These are phyloP conservation scores for Amphilophus citrinellus DNA, from an alignment of 2,113 vertebrate genomes.

Conservation along the genomic window DNA sequence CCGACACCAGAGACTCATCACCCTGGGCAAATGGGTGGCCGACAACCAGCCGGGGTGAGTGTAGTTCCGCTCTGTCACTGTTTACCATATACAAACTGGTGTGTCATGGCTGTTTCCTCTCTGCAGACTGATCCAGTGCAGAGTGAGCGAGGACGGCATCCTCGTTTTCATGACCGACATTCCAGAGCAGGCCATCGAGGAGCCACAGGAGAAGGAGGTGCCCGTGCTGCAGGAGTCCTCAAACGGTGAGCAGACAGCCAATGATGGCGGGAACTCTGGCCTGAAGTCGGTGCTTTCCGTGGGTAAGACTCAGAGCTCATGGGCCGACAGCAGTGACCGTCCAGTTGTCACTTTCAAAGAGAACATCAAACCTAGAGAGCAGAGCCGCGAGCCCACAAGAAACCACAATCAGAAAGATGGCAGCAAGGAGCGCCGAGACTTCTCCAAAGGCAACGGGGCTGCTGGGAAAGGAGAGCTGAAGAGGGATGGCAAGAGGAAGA, in stretches of 20 bases:
- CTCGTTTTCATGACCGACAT: conserved; percentile 94
- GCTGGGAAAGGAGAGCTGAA: conserved; percentile 87
- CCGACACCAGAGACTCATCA: conserved; percentile 90
- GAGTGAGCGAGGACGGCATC: conserved; percentile 89
- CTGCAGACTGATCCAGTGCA: conserved; percentile 92
- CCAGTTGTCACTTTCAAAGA: conserved; percentile 97
- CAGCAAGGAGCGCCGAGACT: conserved; percentile 86
- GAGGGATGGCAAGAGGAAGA: conserved; percentile 93
- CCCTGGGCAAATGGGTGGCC: conserved; percentile 93
- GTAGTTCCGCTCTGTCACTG: background rate
- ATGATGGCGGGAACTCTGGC: conserved; percentile 83
- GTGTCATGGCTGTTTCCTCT: background rate
- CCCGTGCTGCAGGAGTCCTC: conserved; percentile 89
- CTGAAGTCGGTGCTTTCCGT: conserved; percentile 93
- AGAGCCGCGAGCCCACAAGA: conserved; percentile 85
- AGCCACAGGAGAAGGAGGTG: conserved; percentile 90
- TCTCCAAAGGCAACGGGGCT: conserved; percentile 82
- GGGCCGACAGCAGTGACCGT: conserved; percentile 87
- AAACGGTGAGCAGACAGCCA: conserved; percentile 82
- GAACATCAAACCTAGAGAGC: conserved; percentile 94
- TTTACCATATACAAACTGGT: background rate
- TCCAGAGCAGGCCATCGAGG: conserved; percentile 90
- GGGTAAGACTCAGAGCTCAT: conserved; percentile 88
- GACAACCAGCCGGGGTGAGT: conserved; percentile 92
- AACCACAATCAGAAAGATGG: conserved; percentile 86